Base-by-base conservation (phyloP, 2,888 invertebrate genomes). In the Malthinus flaveolus region DNA sequence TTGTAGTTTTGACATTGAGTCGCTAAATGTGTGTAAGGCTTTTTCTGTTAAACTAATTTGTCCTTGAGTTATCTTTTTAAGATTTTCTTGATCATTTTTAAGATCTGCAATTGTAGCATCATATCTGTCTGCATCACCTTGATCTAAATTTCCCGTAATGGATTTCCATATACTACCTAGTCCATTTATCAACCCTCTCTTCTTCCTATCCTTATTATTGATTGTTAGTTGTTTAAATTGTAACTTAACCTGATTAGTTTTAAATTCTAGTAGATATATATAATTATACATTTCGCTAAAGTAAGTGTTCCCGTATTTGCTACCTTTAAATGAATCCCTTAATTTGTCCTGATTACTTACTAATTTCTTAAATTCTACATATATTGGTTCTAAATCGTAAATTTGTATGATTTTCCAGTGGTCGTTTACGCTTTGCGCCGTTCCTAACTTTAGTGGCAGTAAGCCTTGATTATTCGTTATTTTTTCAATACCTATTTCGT, bases 81-180 rank as follows among this genome's bases (percentile, higher is more conserved):
- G 5, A 8, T 23, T 6, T 1, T 46, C 10, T 46, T 56, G 37
- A 33, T 47, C 51, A 6, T 32, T 37, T 39, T 39, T 33, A 1
- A 52, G 13, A 5, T 36, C 7, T 33, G 15, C 1, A 10, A 57
- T 57, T 1, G 42, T 47, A 3, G 8, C 35, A 46, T 56, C 31
- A 32, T 56, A 50, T 45, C 35, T 44, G 35, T 56, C 31, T 9
- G 57, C 57, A 23, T 57, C 57, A 11, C 47, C 36, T 42, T 57
- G 48, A 7, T 57, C 48, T 7, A 57, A 10, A 47, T 57, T 52
- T 37, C 34, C 51, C 6, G 51, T 47, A 8, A 57, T 52, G n/a
- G 34, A n/a, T 47, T 57, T 52, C 8, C 51, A 10, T 12, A 57
- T 39, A 37, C 44, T 44, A 1, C 58, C 58, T 7, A 53, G 1